Percentiles rank a stretch among this genome's conserved stretches.
phyloP scores from a whole-genome alignment of 2,113 vertebrate genomes.

The Tragelaphus imberbis region DNA sequence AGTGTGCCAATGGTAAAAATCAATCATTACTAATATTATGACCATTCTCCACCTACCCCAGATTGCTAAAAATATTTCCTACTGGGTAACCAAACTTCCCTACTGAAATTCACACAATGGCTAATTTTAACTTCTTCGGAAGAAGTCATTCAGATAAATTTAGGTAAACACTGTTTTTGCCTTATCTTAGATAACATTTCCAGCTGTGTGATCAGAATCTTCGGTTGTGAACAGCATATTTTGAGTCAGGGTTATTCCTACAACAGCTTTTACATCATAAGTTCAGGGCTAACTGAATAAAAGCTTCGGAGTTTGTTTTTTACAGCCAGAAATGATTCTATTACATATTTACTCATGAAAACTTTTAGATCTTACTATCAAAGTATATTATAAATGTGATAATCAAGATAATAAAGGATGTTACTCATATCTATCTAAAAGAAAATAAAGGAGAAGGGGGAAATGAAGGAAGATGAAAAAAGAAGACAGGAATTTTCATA shows the following conservation, averaged over 20 bases:
- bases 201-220: neutral
- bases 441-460: neutral
- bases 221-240: neutral
- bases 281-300: neutral
- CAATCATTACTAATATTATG: neutral
- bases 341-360: neutral
- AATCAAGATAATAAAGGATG: neutral
- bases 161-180: slow-evolving; percentile 13
- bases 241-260: neutral
- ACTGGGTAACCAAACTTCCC: neutral
- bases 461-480: neutral
- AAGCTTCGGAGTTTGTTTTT: neutral
- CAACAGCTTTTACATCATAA: neutral
- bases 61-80: neutral
- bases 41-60: neutral
- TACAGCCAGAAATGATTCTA: neutral
- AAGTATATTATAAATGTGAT: neutral
- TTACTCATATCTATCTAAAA: neutral
- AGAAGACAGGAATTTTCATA: neutral
- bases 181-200: neutral
- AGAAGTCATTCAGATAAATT: slow-evolving; percentile 4
- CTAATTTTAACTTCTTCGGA: neutral
- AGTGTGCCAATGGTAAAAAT: neutral
- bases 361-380: neutral
- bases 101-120: neutral